Conservation (phyloP, 2,888 invertebrate genomes). For the Exephanes ischioxanthus region DNA sequence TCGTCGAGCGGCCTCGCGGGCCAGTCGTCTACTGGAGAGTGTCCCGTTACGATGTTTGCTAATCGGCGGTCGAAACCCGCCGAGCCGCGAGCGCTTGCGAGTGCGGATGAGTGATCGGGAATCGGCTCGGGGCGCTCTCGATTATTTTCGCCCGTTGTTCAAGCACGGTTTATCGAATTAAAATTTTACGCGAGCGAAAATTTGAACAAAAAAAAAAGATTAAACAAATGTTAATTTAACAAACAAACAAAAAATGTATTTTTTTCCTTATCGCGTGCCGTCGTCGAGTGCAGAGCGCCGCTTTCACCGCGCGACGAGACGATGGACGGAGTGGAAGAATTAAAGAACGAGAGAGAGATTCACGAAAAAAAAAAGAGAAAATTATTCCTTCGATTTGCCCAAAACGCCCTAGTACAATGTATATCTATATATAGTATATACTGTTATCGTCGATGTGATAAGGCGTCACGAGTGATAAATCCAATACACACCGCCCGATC, state of each 20-base stretch:
- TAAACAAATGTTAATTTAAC: background rate
- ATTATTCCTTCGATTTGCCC: slow-evolving; percentile 15
- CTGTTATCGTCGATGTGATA: slow-evolving; percentile 73
- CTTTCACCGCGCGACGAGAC: slow-evolving; percentile 18
- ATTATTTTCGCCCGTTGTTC: background rate
- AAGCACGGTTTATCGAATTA: slow-evolving; percentile 18
- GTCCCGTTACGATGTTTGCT: slow-evolving; percentile 48
- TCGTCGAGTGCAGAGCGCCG: background rate
- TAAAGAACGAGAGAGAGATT: slow-evolving; percentile 22
- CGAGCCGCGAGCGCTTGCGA: slow-evolving; percentile 40
- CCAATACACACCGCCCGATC: slow-evolving; percentile 54
- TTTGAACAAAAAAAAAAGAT: background rate
- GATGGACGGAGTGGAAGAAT: background rate
- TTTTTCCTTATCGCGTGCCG: slow-evolving; percentile 19
- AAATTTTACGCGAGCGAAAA: slow-evolving; percentile 4
- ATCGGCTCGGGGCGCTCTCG: slow-evolving; percentile 36
- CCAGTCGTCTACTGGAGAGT: slow-evolving; percentile 54
- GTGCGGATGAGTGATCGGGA: slow-evolving; percentile 54
- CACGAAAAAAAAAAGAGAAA: background rate
- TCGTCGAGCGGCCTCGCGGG: slow-evolving; percentile 20
- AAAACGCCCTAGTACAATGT: slow-evolving; percentile 39
- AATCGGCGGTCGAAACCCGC: slow-evolving; percentile 43
- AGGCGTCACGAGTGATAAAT: slow-evolving; percentile 71
- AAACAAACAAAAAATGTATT: background rate
- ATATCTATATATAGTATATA: slow-evolving; percentile 33